A percentile compares a stretch with the other conserved stretches of the same genome.
Conservation (phyloP, 2,888 invertebrate species). For the Drosophila fungiperda region DNA sequence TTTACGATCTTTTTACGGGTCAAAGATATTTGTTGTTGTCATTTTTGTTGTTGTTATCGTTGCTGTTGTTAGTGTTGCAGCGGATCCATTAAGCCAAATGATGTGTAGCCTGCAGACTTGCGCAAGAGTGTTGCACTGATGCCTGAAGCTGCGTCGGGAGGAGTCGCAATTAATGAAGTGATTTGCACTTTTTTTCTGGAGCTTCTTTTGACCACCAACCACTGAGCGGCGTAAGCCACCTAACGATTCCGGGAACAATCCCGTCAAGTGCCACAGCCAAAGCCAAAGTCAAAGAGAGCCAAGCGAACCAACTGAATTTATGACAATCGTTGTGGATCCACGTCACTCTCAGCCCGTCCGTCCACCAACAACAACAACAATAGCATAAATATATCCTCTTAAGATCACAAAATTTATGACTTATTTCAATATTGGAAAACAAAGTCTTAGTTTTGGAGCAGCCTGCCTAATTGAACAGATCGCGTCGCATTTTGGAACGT, state of each 20-base stretch:
- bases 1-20: conserved; percentile 45
- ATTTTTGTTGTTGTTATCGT: background rate
- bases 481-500: conserved; percentile 18
- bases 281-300: conserved; percentile 25
- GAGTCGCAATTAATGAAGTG: conserved; percentile 70
- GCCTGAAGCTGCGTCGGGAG: conserved; percentile 2
- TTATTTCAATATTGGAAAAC: conserved; percentile 5
- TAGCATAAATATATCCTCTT: background rate
- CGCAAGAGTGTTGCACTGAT: conserved; percentile 65
- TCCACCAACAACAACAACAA: background rate
- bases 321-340: conserved; percentile 73
- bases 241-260: conserved; percentile 69
- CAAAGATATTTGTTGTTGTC: conserved; percentile 29
- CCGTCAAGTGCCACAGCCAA: conserved; percentile 48
- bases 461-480: conserved; percentile 60
- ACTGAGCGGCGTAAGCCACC: conserved; percentile 21
- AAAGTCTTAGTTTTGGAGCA: conserved; percentile 6
- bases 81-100: conserved; percentile 72
- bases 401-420: background rate
- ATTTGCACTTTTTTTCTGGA: conserved; percentile 68
- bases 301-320: conserved; percentile 62
- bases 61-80: conserved; percentile 44
- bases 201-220: conserved; percentile 68
- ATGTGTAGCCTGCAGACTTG: conserved; percentile 58
- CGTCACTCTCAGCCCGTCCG: conserved; percentile 33